Evolutionary conservation across 2,797 vertebrate genomes (phyloP), one percentile per base, ranked within the genome.

Genomic region (Aphelocoma californica): DNA sequence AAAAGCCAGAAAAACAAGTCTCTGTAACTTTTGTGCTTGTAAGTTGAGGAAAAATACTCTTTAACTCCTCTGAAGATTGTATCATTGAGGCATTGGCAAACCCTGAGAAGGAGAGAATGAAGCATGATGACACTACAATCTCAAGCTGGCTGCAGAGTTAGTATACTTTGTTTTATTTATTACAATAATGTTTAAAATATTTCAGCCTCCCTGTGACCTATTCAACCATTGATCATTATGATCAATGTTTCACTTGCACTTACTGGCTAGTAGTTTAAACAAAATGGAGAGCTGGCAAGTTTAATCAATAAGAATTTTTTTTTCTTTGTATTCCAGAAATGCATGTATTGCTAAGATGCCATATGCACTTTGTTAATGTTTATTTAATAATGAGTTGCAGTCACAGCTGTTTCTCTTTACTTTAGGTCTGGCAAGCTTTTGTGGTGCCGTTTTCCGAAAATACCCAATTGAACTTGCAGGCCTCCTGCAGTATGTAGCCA

Each of bases 61-160:
- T 98, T 97, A 98, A 98, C 91, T 9, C 14, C 45, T 47, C 81
- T 87, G 67, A 97, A 99, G 99, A 99, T 98, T 99, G 99, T 98
- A 99, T 99, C 93, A 99, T 99, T 89, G 99, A 99, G 98, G 99
- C 99, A 92, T 97, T 99, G 97, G 99, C 99, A 91, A 99, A 99
- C 97, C 99, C 99, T 0, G 99, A 99, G 97, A 99, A 99, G 93
- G 99, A 99, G 97, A 99, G 99, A 97, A 99, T 99, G 99, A 99
- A 99, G 91, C 99, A 99, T 29, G 99, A 99, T 26, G 99, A 99
- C 97, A 99, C 99, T n/a, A 99, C 99, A 32, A 99, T 99, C 95
- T 99, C 99, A 15, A 99, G 98, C 25, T 99, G 99, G 99, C 98
- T 99, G 92, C 99, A 99, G 95, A 99, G 99, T 99, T 97, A 97